Evolutionary conservation across 2,797 vertebrate genomes (phyloP).

Genomic region (Halcyon chelicuti): DNA sequence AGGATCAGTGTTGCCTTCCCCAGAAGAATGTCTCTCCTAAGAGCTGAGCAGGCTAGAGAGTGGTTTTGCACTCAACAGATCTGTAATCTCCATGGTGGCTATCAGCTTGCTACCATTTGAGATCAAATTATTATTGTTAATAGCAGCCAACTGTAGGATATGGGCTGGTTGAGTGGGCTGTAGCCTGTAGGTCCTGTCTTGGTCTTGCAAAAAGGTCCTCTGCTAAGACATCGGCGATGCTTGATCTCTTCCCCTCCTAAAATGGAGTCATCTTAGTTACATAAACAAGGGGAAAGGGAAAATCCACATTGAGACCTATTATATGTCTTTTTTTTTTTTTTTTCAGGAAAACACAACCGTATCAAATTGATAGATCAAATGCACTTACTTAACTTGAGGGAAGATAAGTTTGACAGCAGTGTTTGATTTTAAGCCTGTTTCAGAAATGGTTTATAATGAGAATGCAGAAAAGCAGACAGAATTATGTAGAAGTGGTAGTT

Average conservation of each 20-base stretch:
- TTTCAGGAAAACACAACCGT: neutral
- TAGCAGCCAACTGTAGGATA: neutral
- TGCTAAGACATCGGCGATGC: neutral
- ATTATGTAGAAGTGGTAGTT: neutral
- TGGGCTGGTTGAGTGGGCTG: neutral
- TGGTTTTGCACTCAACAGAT: neutral
- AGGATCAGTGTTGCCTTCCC: neutral
- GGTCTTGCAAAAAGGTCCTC: neutral
- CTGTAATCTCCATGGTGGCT: neutral
- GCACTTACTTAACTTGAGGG: neutral
- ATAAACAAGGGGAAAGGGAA: neutral
- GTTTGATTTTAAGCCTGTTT: neutral
- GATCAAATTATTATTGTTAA: neutral
- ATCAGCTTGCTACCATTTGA: neutral
- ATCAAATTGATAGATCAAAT: neutral
- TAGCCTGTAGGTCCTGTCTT: neutral
- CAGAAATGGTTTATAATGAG: neutral
- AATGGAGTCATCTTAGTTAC: accelerated
- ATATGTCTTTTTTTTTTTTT: neutral
- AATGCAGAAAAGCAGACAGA: neutral
- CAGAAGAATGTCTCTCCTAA: neutral
- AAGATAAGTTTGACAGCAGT: neutral
- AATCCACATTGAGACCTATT: neutral
- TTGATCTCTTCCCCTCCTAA: neutral
- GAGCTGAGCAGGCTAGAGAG: neutral